Conservation (phyloP, 2,797 vertebrate species). For the Prionace glauca region DNA sequence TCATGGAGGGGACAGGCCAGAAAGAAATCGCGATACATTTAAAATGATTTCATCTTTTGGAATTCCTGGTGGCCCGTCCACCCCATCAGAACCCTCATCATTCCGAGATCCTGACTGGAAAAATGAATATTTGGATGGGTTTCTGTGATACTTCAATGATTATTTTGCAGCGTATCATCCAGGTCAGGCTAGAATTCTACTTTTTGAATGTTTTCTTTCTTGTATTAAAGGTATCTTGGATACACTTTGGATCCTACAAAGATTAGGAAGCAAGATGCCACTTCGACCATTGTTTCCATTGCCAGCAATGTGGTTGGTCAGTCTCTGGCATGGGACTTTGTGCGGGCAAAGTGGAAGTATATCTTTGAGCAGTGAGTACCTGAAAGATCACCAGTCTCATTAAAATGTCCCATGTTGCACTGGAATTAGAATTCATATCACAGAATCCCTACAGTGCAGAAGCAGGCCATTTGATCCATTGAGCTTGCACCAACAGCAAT, state of each 20-base stretch:
- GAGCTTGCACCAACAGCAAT: no score
- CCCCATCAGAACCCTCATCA: neutral
- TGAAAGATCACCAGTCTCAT: fast-evolving
- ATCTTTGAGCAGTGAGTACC: slow-evolving; percentile 71
- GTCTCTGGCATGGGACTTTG: slow-evolving; percentile 80
- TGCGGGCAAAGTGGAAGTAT: slow-evolving; percentile 66
- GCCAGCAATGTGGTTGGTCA: slow-evolving; percentile 73
- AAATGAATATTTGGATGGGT: neutral
- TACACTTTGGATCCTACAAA: slow-evolving; percentile 67
- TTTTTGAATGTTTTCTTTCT: neutral
- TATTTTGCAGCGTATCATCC: neutral
- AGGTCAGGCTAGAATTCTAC: neutral
- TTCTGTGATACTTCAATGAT: neutral
- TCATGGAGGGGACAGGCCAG: neutral
- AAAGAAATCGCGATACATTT: neutral
- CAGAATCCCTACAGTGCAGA: no score
- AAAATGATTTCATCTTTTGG: neutral
- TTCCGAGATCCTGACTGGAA: neutral
- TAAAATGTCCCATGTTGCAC: neutral
- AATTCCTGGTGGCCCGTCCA: neutral
- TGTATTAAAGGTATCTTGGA: slow-evolving; percentile 67
- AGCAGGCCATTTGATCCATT: no score
- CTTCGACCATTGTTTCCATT: slow-evolving; percentile 69
- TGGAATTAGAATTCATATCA: neutral
- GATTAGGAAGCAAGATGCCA: slow-evolving; percentile 86